These are phyloP conservation scores for Cotesia glomerata DNA, from an alignment of 1,140 invertebrate genomes.

Conservation along the genomic window DNA sequence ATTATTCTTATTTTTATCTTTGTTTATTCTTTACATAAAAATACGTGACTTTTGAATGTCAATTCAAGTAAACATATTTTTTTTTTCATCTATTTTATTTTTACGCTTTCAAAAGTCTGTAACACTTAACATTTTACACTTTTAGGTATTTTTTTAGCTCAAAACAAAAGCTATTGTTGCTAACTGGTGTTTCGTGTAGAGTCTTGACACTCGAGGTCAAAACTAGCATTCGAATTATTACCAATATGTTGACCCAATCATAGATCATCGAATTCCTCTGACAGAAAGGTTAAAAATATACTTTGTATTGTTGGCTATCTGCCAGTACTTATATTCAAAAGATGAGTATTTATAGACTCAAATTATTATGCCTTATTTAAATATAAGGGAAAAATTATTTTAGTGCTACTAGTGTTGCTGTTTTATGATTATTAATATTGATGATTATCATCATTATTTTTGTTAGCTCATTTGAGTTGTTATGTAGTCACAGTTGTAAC, in stretches of 20 bases:
- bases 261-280: conserved; percentile 29
- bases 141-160: neutral
- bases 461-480: no score
- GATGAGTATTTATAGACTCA: conserved; percentile 20
- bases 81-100: no score
- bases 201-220: conserved; percentile 3
- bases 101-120: no score
- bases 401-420: no score
- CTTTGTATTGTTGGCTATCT: conserved; percentile 24
- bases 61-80: no score
- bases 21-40: neutral
- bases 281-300: conserved; percentile 26
- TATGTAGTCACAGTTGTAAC: no score
- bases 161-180: neutral
- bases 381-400: neutral
- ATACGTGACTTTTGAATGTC: no score
- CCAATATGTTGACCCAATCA: conserved; percentile 25
- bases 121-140: no score
- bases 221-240: conserved; percentile 16
- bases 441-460: no score
- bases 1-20: conserved; percentile 9
- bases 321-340: conserved; percentile 24
- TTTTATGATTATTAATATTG: no score
- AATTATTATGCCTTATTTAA: conserved; percentile 27
- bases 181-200: neutral